Conservation (phyloP, 2,113 vertebrate species). For the Baryphthengus martii region DNA sequence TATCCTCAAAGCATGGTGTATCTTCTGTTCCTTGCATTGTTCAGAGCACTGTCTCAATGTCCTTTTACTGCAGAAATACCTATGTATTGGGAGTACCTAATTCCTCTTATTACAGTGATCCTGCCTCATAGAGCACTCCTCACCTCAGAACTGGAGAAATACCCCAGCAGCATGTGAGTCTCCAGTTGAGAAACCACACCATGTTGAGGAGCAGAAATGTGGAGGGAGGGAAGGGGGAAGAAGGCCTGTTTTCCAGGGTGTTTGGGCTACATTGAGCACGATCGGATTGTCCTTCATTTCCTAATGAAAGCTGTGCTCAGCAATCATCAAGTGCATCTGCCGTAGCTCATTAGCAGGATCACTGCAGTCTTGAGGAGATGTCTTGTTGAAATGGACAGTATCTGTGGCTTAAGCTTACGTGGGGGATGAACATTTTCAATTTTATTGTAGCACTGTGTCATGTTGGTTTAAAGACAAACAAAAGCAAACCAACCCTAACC, state of each 20-base stretch:
- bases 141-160: not conserved
- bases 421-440: not conserved
- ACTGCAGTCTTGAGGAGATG: conserved; percentile 47
- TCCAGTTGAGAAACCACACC: not conserved
- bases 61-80: conserved; percentile 69
- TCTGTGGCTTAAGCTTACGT: conserved; percentile 53
- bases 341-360: conserved; percentile 53
- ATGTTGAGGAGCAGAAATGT: not conserved
- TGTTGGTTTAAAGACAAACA: not conserved
- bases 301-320: not conserved
- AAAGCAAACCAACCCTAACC: not conserved
- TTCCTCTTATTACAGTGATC: conserved; percentile 75
- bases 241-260: not conserved
- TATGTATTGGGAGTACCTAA: conserved; percentile 59
- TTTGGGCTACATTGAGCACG: not conserved
- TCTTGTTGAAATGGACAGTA: conserved; percentile 68
- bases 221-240: not conserved
- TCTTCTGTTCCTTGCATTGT: conserved; percentile 75
- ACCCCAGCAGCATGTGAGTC: not conserved
- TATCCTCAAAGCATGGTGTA: conserved; percentile 79
- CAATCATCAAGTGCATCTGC: not conserved
- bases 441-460: not conserved
- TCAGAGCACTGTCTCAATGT: conserved; percentile 71
- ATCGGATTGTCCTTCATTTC: not conserved
- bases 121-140: conserved; percentile 41